Base-by-base conservation (phyloP, 2,113 vertebrate genomes). In the Psittacus erithacus region DNA sequence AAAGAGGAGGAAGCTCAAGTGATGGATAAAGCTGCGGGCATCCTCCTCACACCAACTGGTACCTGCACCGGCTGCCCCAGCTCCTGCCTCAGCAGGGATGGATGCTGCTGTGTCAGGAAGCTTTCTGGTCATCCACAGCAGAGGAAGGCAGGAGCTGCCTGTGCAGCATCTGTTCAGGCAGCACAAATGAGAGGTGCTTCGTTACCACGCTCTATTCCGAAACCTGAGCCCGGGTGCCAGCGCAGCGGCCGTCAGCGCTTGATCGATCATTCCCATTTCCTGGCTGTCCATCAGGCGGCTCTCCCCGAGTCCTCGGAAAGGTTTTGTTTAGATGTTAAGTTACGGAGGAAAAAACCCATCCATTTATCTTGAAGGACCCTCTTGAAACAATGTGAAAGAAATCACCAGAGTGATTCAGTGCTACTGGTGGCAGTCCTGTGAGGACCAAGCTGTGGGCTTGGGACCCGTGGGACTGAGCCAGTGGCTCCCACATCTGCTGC, bases 221-320 rank as follows among this genome's bases (percentile, higher is more conserved):
- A 96, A 97, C 93, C 93, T 92, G 96, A 94, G 82, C 91, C 68
- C 4, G 0, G 35, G 79, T 96, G 55, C 71, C 83, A 95, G 84
- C 10, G 10, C 65, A 6, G 49, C 9, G 7, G 91, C 89, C 19
- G 27, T 94, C 96, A 85, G 88, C 23, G 4, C 82, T 70, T 76
- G 92, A 96, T 95, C 11, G 76, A 97, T 97, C 76, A 59, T 76
- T 95, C 90, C 93, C 77, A 62, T 92, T 95, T 96, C 94, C 95
- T 95, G 90, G 74, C 92, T 96, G 93, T 93, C 93, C 96, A 76
- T 95, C 95, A 96, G 90, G 76, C 33, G 4, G 49, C 91, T 79
- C 47, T 47, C 50, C 70, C 52, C 0, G 8, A 89, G 69, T 53
- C 82, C 59, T 86, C 10, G 10, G 47, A 92, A 95, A 44, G 88